phyloP scores from a whole-genome alignment of 2,113 vertebrate species.

The Lepisosteus osseus region DNA sequence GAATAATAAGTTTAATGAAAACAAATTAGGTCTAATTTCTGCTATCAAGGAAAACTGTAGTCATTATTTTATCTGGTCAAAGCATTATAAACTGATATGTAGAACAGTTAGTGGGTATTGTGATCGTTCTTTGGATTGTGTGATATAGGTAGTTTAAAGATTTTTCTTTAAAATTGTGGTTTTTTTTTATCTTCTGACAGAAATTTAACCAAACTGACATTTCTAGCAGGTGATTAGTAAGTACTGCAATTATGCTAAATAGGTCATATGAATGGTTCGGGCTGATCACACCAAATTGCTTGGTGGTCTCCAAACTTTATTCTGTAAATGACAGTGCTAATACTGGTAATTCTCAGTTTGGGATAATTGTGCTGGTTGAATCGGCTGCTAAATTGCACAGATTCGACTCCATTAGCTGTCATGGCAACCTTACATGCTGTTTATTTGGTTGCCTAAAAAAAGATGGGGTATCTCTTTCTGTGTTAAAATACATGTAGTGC shows the following conservation, averaged over 20 bases:
- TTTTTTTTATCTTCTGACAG: no score
- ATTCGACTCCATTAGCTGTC: constrained; percentile 14
- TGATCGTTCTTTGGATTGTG: no score
- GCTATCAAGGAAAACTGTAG: not conserved
- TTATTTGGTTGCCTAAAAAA: not conserved
- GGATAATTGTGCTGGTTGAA: constrained; percentile 13
- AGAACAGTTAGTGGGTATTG: no score
- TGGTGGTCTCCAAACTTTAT: not conserved
- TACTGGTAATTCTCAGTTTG: constrained; percentile 6
- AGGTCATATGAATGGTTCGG: not conserved
- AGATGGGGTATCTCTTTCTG: not conserved
- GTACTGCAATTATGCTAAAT: constrained; percentile 9
- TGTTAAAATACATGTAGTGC: not conserved
- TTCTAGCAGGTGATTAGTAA: constrained; percentile 2
- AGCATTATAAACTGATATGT: no score
- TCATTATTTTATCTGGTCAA: no score
- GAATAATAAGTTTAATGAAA: not conserved
- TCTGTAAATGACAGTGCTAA: constrained; percentile 10
- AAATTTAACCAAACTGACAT: no score
- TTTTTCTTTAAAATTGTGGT: no score
- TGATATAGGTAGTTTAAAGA: no score
- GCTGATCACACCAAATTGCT: not conserved
- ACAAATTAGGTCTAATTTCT: not conserved
- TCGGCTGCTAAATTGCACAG: constrained; percentile 2
- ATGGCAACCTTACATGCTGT: not conserved